Base-by-base conservation (phyloP, 1,140 invertebrate genomes). In the Dreissena polymorpha region DNA sequence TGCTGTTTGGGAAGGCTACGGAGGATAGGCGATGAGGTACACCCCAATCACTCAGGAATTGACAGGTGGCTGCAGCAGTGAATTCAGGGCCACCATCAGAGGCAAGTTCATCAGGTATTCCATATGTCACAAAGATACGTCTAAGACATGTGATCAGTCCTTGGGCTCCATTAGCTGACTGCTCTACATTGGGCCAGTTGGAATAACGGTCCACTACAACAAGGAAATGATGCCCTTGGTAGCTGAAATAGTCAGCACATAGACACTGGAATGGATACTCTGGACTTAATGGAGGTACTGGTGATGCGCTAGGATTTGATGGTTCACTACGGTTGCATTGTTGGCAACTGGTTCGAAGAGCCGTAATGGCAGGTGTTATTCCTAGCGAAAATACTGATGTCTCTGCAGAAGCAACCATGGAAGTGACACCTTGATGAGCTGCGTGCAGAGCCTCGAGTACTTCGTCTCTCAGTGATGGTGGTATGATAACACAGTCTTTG, bases 191-290 rank as follows among this genome's bases (percentile, higher is more conserved):
- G 0, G 75, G 74, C 83, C 78, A 81, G 53, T 85, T 70, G 23
- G 64, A 76, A 39, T 85, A 81, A n/a, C 84, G n/a, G 49, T 76
- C 86, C 23, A 87, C 72, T 13, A 71, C 29, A 0, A 84, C 70
- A 16, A 81, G 27, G 67, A 86, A 87, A 57, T 86, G 25, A 25
- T 14, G 8, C 3, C 85, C 84, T 39, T 72, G 74, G 71, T 83
- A 82, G 10, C 55, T 25, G 64, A 86, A 84, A 70, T 64, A 86
- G 67, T 86, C 82, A 0, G 84, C 84, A 81, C 75, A 86, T 14
- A 86, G 39, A 64, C 86, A 86, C 55, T 87, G 86, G 75, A 88
- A 87, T 14, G 84, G 86, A 72, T 86, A 86, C 13, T 68, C 53
- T 14, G 82, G 75, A 83, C 23, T 29, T 27, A 50, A 51, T 5